Percentiles rank a stretch among this genome's conserved stretches.
Evolutionary conservation across 1,140 invertebrate genomes (phyloP).

Genomic region (Eupristina koningsbergeri): DNA sequence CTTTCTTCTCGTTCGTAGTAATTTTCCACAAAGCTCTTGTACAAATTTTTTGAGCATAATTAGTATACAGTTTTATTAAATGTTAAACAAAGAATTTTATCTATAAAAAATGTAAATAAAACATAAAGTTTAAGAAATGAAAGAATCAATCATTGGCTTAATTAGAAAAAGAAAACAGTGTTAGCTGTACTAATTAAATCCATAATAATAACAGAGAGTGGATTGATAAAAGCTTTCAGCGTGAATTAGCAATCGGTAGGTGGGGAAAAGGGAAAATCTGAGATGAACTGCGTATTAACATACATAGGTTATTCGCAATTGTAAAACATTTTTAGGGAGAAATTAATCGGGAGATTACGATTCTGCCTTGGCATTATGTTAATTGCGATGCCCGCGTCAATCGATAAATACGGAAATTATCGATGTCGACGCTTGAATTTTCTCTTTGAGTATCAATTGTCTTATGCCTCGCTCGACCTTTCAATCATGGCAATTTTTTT

Average conservation of each 20-base stretch:
- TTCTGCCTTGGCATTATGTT: slow-evolving; percentile 57
- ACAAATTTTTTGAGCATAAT: background rate
- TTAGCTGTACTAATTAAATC: slow-evolving; percentile 6
- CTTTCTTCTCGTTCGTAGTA: background rate
- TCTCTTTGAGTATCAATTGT: background rate
- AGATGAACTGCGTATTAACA: slow-evolving; percentile 2
- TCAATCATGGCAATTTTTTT: background rate
- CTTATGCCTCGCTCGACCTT: background rate
- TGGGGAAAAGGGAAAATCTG: slow-evolving; percentile 32
- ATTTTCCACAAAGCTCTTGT: background rate
- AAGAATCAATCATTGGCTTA: background rate
- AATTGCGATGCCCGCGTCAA: slow-evolving; percentile 38
- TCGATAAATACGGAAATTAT: background rate
- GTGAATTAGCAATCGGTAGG: background rate
- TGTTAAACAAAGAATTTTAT: too few relatives aligned
- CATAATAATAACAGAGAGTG: slow-evolving; percentile 40
- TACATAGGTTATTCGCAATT: slow-evolving; percentile 4
- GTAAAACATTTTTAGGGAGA: slow-evolving; percentile 11
- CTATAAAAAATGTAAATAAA: too few relatives aligned
- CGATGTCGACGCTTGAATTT: too few relatives aligned
- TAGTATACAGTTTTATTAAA: too few relatives aligned
- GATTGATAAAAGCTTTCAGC: background rate
- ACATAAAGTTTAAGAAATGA: background rate
- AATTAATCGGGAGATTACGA: slow-evolving; percentile 48
- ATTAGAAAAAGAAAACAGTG: background rate